Evolutionary conservation across 2,888 invertebrate species (phyloP).

Genomic region (Hoplodrina ambigua): DNA sequence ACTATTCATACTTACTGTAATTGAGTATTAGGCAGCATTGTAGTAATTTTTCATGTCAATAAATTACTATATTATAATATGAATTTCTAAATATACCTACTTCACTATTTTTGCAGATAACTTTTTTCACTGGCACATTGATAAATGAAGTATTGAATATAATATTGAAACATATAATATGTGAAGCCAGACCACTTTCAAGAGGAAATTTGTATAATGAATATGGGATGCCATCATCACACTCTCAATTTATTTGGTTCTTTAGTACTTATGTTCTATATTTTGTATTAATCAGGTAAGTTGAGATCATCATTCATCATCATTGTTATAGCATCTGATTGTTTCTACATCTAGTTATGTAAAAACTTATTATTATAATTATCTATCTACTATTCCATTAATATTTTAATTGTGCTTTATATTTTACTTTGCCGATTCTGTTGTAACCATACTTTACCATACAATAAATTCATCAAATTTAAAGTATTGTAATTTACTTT

Average conservation of each 20-base stretch:
- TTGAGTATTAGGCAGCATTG: not conserved
- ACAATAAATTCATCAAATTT: not conserved
- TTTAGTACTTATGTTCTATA: slow-evolving; percentile 95
- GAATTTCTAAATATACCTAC: not conserved
- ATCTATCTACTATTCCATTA: too few species aligned
- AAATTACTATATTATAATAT: slow-evolving; percentile 13
- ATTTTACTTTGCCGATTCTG: too few species aligned
- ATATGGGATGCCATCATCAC: slow-evolving; percentile 97
- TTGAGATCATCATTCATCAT: not conserved
- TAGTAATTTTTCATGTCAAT: not conserved
- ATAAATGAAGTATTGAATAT: slow-evolving; percentile 95
- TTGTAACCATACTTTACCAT: too few species aligned
- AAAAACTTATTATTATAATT: too few species aligned
- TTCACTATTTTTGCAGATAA: slow-evolving; percentile 92
- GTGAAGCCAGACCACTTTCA: slow-evolving; percentile 94
- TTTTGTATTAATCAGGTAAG: slow-evolving; percentile 96
- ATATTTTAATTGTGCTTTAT: too few species aligned
- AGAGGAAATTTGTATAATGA: slow-evolving; percentile 93
- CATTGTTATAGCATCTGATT: not conserved
- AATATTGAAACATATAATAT: slow-evolving; percentile 94
- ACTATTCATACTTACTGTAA: not conserved
- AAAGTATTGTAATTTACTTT: slow-evolving; percentile 65
- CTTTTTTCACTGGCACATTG: slow-evolving; percentile 94
- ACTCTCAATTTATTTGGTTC: slow-evolving; percentile 98
- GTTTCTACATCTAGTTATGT: not conserved